Evolutionary conservation across 2,113 vertebrate species (phyloP).

Genomic region (Struthio camelus): DNA sequence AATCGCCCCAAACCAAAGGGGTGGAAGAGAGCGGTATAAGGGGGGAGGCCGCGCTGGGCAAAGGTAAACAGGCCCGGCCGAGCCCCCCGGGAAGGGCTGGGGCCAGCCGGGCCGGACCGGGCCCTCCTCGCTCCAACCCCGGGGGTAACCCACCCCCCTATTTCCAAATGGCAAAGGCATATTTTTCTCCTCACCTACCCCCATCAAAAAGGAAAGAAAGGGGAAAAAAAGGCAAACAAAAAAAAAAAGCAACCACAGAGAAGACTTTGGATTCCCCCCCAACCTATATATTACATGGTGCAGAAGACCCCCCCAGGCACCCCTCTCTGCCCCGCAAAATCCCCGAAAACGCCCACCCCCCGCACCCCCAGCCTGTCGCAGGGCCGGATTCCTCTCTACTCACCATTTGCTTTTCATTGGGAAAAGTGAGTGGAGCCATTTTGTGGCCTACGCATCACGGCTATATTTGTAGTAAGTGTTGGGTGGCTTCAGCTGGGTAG

Average conservation of each 20-base stretch:
- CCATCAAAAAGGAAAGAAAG: not conserved
- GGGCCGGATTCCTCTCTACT: constrained; percentile 62
- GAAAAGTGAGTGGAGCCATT: constrained; percentile 91
- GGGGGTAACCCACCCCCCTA: not conserved
- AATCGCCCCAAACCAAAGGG: not conserved
- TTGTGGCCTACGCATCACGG: constrained; percentile 90
- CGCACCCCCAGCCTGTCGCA: not conserved
- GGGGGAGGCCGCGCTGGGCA: not conserved
- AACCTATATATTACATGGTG: not conserved
- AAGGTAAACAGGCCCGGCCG: not conserved
- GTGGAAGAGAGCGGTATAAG: fast-evolving
- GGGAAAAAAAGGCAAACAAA: too few relatives aligned
- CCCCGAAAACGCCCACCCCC: not conserved
- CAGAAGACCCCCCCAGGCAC: not conserved
- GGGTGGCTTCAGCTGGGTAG: constrained; percentile 79
- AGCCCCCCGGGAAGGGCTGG: not conserved
- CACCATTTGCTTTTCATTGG: constrained; percentile 88
- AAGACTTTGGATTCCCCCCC: not conserved
- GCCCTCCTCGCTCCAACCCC: not conserved
- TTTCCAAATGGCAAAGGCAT: not conserved
- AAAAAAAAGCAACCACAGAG: not conserved
- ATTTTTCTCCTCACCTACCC: not conserved
- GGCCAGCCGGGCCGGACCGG: not conserved
- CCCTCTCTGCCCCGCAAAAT: fast-evolving
- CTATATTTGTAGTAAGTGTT: constrained; percentile 79